Base-by-base conservation (phyloP, 2,888 invertebrate genomes). In the Lissonota sp. region DNA sequence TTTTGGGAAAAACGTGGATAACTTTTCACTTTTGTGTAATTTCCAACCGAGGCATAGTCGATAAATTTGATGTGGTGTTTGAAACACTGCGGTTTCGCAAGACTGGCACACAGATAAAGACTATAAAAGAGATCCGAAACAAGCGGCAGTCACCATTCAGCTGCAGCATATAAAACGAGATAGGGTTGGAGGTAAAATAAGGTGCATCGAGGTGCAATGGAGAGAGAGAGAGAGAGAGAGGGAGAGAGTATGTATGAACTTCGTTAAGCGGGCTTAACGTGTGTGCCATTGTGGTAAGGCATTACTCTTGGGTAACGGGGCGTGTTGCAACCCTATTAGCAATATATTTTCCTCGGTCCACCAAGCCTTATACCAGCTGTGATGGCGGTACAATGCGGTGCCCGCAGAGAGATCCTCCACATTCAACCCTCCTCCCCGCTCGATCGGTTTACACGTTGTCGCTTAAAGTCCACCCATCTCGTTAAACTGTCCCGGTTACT, bases 271-370 rank as follows among this genome's bases (percentile, higher is more conserved):
- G 84, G 87, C 87, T 90, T 87, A 89, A 90, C 88, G 90, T 86
- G 90, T 86, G 87, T 86, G 88, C 86, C 86, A 85, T 83, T 87
- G 87, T 86, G 86, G 86, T 86, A 86, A 87, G 85, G 89, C 90
- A 90, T 90, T 90, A 90, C 89, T 90, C 90, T 87, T 86, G 87
- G 85, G 87, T 90, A 90, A 90, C 90, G 90, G 88, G 86, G 86
- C 87, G 87, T 89, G 88, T 86, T 88, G 88, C 88, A 86, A 88
- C 88, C 89, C 90, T 90, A 90, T 90, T 90, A 89, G 90, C 90
- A 90, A 90, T 90, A 90, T 90, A 90, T 90, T 89, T 90, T 87
- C 87, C 87, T 83, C 87, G 86, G 75, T 84, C 84, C 86, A 81
- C 74, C 84, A 84, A 85, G 84, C 85, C 88, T 83, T 84, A 77